Evolutionary conservation across 2,797 vertebrate genomes (phyloP).

Genomic region (Amniataba percoides): DNA sequence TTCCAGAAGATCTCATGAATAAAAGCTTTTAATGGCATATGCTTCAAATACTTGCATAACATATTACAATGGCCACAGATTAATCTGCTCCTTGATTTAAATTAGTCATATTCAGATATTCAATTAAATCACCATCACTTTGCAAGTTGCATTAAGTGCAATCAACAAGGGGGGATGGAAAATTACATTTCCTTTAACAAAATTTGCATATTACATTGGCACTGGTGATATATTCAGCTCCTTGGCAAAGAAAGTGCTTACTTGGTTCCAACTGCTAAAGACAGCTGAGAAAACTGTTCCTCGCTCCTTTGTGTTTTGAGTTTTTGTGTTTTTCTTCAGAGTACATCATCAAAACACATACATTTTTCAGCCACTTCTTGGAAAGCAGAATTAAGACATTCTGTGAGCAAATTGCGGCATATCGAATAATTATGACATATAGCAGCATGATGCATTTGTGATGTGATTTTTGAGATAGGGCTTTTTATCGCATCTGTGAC

Average conservation of each 20-base stretch:
- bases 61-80: conserved; percentile 62
- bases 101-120: conserved; percentile 73
- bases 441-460: neutral
- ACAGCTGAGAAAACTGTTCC: conserved; percentile 65
- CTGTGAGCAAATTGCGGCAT: conserved; percentile 18
- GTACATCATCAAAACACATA: conserved; percentile 34
- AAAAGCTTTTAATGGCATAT: conserved; percentile 63
- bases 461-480: conserved; percentile 10
- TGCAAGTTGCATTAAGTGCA: conserved; percentile 73
- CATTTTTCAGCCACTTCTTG: conserved; percentile 18
- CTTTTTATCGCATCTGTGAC: conserved; percentile 21
- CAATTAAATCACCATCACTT: conserved; percentile 79
- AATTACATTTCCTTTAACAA: conserved; percentile 76
- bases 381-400: conserved; percentile 28
- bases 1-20: conserved; percentile 49
- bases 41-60: conserved; percentile 75
- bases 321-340: conserved; percentile 34
- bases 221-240: conserved; percentile 61
- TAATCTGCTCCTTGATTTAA: conserved; percentile 76
- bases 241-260: conserved; percentile 60
- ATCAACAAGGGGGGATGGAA: conserved; percentile 71
- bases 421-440: conserved; percentile 5
- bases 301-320: conserved; percentile 27
- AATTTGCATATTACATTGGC: conserved; percentile 76
- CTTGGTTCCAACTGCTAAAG: conserved; percentile 67